Base-by-base conservation (phyloP, 2,113 vertebrate species). In the Sigmodon hispidus region DNA sequence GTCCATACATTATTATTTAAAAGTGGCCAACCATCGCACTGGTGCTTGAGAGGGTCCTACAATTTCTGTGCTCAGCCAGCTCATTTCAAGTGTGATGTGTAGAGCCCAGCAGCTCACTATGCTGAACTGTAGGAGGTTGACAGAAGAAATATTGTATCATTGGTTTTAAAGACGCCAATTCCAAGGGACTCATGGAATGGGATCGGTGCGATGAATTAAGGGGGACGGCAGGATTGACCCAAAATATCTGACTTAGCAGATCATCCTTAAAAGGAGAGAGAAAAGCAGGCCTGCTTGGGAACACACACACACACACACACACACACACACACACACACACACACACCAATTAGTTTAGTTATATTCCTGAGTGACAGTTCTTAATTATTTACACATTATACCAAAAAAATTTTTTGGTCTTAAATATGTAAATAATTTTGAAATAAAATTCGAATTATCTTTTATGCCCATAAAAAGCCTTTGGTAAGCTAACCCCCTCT, bases 371-470 rank as follows among this genome's bases (percentile, higher is more conserved):
- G 34, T 95, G 79, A 83, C 52, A 34, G 59, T 92, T 45, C 29
- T 83, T 85, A 85, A 50, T 83, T 83, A 72, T 95, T 92, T 13
- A 87, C 0, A 52, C 70, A 6, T 81, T 89, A 72, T n/a, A 69
- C 59, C 9, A 81, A 63, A 45, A 89, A 93, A 79, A 11, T 79
- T 91, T 29, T 86, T 76, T 52, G 50, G 24, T 2, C 34, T n/a
- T 61, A 22, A 90, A 87, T 57, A 52, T 50, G 31, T 85, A 85
- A 88, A 29, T 92, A 86, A 88, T 95, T 97, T 72, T 97, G n/a
- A 90, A n/a, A 79, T 43, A 72, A 67, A 73, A 92, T 24, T 6
- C 91, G 77, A 69, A 94, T 90, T 89, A 95, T 69, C 61, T 63
- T 67, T 50, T 55, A 29, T 3, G 40, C 95, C 89, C 70, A 94